A percentile compares a stretch with the other conserved stretches of the same genome.
phyloP scores from a whole-genome alignment of 2,797 vertebrate species.

The Lepilemur septentrionalis region DNA sequence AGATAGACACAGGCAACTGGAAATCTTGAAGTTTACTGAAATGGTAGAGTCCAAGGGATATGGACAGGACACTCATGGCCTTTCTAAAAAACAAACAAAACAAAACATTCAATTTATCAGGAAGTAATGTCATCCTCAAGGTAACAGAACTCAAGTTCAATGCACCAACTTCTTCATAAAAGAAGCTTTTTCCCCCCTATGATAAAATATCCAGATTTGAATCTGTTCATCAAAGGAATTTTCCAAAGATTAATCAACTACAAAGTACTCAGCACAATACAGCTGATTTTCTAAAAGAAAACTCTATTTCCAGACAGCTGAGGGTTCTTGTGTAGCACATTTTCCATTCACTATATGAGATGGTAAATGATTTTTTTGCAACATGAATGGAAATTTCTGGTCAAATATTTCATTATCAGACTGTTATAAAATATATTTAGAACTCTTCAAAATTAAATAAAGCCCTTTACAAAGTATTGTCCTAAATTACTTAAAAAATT shows the following conservation, averaged over 20 bases:
- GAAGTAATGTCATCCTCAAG: neutral
- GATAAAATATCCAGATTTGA: constrained; percentile 18
- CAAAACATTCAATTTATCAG: neutral
- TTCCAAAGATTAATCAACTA: constrained; percentile 32
- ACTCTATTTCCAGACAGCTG: neutral
- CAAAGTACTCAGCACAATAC: neutral
- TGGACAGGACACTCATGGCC: neutral
- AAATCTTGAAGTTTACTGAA: neutral
- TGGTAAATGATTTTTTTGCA: neutral
- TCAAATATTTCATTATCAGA: neutral
- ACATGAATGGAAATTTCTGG: neutral
- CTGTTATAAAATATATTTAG: neutral
- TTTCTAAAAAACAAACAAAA: neutral
- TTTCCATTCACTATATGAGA: neutral
- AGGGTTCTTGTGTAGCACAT: neutral
- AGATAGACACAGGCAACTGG: neutral
- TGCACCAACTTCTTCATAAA: neutral
- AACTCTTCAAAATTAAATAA: constrained; percentile 10
- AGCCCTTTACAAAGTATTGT: neutral
- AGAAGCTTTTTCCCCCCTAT: neutral
- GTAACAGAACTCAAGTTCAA: neutral
- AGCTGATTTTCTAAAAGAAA: constrained; percentile 29
- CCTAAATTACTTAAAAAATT: neutral
- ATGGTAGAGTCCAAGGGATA: neutral
- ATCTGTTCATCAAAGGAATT: constrained; percentile 26